These are phyloP conservation scores for Suillia variegata DNA, from an alignment of 2,888 invertebrate species.

Conservation along the genomic window DNA sequence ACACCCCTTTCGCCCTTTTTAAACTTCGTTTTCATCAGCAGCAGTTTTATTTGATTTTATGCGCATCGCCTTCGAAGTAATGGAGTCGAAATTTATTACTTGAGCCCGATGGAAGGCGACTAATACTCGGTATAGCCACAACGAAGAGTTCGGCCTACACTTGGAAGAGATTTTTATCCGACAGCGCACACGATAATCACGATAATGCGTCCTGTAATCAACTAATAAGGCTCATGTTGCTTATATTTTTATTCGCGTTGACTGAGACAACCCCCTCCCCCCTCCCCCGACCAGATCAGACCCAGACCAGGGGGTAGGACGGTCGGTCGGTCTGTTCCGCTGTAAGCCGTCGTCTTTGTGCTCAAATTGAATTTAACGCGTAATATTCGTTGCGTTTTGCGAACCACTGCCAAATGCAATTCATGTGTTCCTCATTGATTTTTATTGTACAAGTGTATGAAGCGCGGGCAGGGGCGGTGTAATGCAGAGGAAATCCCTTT, in stretches of 20 bases:
- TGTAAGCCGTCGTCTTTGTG: constrained; percentile 23
- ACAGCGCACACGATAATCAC: constrained; percentile 60
- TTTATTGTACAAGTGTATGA: constrained; percentile 32
- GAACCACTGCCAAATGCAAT: constrained; percentile 46
- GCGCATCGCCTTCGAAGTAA: constrained; percentile 15
- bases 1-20: constrained; percentile 41
- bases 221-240: constrained; percentile 61
- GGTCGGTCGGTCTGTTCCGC: too few relatives aligned
- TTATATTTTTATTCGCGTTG: constrained; percentile 18
- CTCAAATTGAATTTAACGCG: constrained; percentile 57
- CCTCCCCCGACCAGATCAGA: too few relatives aligned
- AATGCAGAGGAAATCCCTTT: not conserved
- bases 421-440: constrained; percentile 36
- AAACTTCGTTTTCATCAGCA: constrained; percentile 3
- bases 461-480: constrained; percentile 26
- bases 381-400: constrained; percentile 52
- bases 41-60: constrained; percentile 35
- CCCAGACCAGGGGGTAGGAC: constrained; percentile 18
- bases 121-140: constrained; percentile 23
- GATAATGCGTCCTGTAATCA: constrained; percentile 64
- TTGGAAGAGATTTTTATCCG: constrained; percentile 27
- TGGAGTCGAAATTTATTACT: constrained; percentile 40
- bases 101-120: constrained; percentile 32
- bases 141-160: not conserved
- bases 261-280: too few relatives aligned